Evolutionary conservation across 2,888 invertebrate species (phyloP), one percentile per base, ranked within the genome.

Genomic region (Dendrolimus houi): DNA sequence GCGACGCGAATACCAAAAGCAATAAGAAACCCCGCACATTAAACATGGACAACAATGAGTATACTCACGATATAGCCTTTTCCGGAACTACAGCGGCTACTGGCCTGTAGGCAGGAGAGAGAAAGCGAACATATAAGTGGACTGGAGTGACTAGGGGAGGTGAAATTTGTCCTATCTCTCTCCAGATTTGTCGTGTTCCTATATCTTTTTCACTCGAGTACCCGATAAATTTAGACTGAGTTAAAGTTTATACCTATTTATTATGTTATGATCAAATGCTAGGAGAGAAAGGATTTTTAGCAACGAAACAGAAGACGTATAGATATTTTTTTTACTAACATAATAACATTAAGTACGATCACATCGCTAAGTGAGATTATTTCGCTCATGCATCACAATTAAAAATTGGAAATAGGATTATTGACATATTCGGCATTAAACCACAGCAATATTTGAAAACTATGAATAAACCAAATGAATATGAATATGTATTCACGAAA

Each of bases 11-110:
- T 64, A 64, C 66, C 65, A 68, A 68, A 71, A 70, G 72, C 67
- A 71, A 70, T 75, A 67, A 74, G 70, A 73, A 72, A 69, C 64
- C 68, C 64, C 63, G 74, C 66, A 72, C 64, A 72, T 70, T 75
- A 78, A 77, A 81, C 75, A 78, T 79, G 75, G 83, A 83, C 82
- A 86, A 85, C 81, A 84, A 79, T 83, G 81, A 75, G 72, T 81
- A 90, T 93, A 96, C 96, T 95, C 93, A 96, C 96, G 96, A 96
- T 96, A 95, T 96, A 96, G 94, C 96, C 96, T 94, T 96, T 96
- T 92, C 96, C 96, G 93, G 95, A 96, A 93, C 95, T 96, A 93
- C 96, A 96, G 92, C 95, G 95, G 93, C 95, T 96, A 94, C 96
- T 96, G 91, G 96, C 95, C 96, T 96, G 93, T 85, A 85, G 85